Evolutionary conservation across 2,888 invertebrate species (phyloP), one percentile per base, ranked within the genome.

Genomic region (Synergus gifuensis): DNA sequence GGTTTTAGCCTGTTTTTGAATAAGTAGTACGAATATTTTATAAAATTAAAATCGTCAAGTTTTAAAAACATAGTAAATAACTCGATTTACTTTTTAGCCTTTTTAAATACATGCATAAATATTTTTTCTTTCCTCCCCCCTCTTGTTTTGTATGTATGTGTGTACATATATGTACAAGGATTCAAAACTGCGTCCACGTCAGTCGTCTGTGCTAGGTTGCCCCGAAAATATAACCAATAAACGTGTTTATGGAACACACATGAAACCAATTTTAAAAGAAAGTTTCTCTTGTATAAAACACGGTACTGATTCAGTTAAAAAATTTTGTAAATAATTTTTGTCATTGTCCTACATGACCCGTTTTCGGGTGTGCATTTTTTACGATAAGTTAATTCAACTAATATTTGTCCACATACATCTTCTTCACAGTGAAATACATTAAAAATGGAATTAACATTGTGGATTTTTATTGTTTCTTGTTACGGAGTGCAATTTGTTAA

Each of bases 401-500:
- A 36, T n/a, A 73, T 36, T 40, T 18, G 42, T 44, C 18, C 16
- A n/a, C 11, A 66, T 11, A 66, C n/a, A 69, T 46, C 22, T 77
- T 49, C n/a, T 11, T 4, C 62, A 82, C 62, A 82, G 67, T 44
- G 66, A 67, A 78, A 49, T 42, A 78, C 76, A 64, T 77, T 46
- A 82, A 89, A 86, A 80, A 91, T 91, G 91, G 84, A 86, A 78
- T 85, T 88, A 87, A 86, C 83, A 76, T 81, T 88, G 46, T 88
- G 87, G 86, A 76, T 86, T 78, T 86, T 88, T 79, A 81, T 87
- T 46, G 80, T 90, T 62, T 86, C 87, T 60, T 85, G 76, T 60
- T 83, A 83, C 58, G 84, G 82, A 62, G 84, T 84, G 76, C 85
- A 87, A 81, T 85, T 82, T 73, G 83, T 83, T 36, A 49, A 84